Percentiles rank a stretch among this genome's conserved stretches.
phyloP scores from a whole-genome alignment of 37 sponge, comb jelly and placozoan species.

The Crambe crambe region DNA sequence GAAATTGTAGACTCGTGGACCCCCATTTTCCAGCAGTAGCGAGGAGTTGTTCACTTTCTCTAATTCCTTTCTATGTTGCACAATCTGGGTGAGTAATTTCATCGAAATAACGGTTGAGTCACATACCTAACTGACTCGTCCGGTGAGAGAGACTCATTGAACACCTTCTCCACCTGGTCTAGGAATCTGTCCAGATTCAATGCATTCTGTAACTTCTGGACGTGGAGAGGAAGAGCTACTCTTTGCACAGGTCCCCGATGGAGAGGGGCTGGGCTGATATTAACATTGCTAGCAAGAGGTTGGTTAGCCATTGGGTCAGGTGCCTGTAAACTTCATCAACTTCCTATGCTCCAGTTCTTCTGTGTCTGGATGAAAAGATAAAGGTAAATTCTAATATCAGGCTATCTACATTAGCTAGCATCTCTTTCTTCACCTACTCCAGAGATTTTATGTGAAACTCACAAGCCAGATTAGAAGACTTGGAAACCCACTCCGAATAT shows the following conservation, averaged over 20 bases:
- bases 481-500: too few species aligned
- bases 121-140: not conserved
- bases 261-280: not conserved
- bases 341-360: not conserved
- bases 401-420: too few species aligned
- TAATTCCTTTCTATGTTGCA: not conserved
- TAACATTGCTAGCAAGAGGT: not conserved
- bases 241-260: not conserved
- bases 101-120: not conserved
- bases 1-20: conserved; percentile 50
- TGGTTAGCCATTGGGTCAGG: not conserved
- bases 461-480: too few species aligned
- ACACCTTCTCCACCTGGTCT: conserved; percentile 45
- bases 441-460: too few species aligned
- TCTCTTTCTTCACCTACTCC: too few species aligned
- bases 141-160: conserved; percentile 11
- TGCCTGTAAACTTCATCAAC: not conserved
- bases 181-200: conserved; percentile 67
- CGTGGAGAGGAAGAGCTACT: conserved; percentile 68
- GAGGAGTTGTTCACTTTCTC: not conserved
- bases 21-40: not conserved
- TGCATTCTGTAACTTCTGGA: conserved; percentile 58
- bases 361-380: too few species aligned
- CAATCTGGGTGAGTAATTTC: not conserved
- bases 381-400: too few species aligned